Percentiles rank a stretch among this genome's conserved stretches.
phyloP scores from a whole-genome alignment of 2,797 vertebrate genomes.

The Acipenser ruthenus region DNA sequence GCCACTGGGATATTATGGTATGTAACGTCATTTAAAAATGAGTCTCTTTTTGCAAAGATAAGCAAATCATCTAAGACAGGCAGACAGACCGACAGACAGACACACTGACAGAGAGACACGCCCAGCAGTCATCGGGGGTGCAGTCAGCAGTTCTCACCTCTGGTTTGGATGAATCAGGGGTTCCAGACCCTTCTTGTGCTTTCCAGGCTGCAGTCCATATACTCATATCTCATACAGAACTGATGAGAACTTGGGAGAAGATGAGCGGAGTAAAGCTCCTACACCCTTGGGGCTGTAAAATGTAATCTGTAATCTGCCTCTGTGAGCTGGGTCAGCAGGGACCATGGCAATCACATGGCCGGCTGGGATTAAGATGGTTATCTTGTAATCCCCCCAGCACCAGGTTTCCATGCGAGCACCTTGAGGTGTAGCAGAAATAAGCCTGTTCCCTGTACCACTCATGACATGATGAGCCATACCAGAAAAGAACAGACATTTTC shows the following conservation, averaged over 20 bases:
- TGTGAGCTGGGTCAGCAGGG: slow-evolving; percentile 58
- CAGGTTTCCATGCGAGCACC: slow-evolving; percentile 22
- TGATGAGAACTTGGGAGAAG: neutral
- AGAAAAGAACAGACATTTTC: neutral
- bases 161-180: neutral
- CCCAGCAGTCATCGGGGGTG: neutral
- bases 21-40: too few relatives aligned
- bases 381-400: slow-evolving; percentile 41
- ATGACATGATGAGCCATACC: neutral
- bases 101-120: neutral
- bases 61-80: too few relatives aligned
- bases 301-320: slow-evolving; percentile 43
- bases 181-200: neutral
- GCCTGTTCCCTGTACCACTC: neutral
- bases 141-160: neutral
- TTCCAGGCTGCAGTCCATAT: neutral
- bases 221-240: neutral
- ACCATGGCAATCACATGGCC: slow-evolving; percentile 56
- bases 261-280: slow-evolving; percentile 18
- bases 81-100: neutral
- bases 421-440: neutral
- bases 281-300: slow-evolving; percentile 37
- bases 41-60: too few relatives aligned
- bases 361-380: slow-evolving; percentile 57
- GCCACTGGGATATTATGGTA: too few relatives aligned